Evolutionary conservation across 2,888 invertebrate genomes (phyloP), one percentile per base, ranked within the genome.

Genomic region (Ophion ventricosus): DNA sequence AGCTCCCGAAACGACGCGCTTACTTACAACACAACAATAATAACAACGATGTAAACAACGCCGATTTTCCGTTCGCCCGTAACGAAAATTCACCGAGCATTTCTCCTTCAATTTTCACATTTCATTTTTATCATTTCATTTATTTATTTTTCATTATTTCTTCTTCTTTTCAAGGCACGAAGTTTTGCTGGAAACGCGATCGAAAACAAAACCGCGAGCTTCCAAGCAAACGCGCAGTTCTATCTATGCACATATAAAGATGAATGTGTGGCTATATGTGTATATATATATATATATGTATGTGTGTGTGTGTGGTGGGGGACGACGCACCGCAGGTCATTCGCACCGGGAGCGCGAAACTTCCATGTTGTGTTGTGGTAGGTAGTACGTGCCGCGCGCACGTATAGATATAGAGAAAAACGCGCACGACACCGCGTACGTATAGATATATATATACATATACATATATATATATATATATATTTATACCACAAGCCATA

Each of bases 321-420:
- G 29, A 57, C 79, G 86, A 87, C 85, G 85, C 81, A 86, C 79
- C 78, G 80, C 85, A 87, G 87, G 87, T 87, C 87, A 87, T 87
- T 87, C 87, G 85, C 87, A 86, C 85, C 85, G 84, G 67, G 83
- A 64, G 76, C 83, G 80, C 81, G 79, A 82, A 81, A 79, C 79
- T 79, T 63, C 77, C 82, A 73, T 82, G 82, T 82, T 66, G 66
- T 72, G 67, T 72, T 78, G 73, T 77, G 43, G 70, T 72, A 80
- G 75, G 26, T 76, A 75, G 43, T 69, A 69, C 59, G 61, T 23
- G 26, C n/a, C 20, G 54, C 56, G n/a, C 63, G 20, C 54, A 57
- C 43, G 43, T 43, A 78, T 64, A 76, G 26, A 63, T 67, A 61
- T 61, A 67, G 26, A 59, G n/a, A 7, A n/a, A n/a, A n/a, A n/a